Conservation (phyloP, 1,140 invertebrate species). For the Zaprionus nigranus region DNA sequence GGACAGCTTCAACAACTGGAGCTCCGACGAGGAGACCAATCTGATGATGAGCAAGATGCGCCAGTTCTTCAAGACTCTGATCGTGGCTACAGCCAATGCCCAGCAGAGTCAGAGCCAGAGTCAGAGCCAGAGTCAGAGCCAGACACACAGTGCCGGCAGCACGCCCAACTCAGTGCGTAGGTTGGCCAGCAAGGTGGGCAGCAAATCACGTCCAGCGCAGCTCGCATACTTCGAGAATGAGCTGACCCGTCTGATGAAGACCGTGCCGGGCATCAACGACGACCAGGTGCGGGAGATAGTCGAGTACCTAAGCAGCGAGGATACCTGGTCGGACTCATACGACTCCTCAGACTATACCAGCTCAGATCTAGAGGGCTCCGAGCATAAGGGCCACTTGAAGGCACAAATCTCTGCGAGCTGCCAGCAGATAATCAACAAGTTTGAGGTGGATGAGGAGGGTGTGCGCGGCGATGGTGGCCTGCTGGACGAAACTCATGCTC, state of each 20-base stretch:
- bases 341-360: slow-evolving; percentile 96
- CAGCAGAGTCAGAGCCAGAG: slow-evolving; percentile 84
- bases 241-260: slow-evolving; percentile 95
- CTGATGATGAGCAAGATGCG: slow-evolving; percentile 97
- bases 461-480: slow-evolving; percentile 87
- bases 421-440: slow-evolving; percentile 94
- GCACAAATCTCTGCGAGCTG: slow-evolving; percentile 95
- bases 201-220: slow-evolving; percentile 89
- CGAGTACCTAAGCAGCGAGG: slow-evolving; percentile 95
- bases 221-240: slow-evolving; percentile 95
- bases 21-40: slow-evolving; percentile 96
- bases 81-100: slow-evolving; percentile 88
- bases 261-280: slow-evolving; percentile 94
- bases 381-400: slow-evolving; percentile 90
- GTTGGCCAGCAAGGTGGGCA: slow-evolving; percentile 37
- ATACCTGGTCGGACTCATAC: slow-evolving; percentile 96
- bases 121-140: slow-evolving; percentile 84
- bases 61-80: slow-evolving; percentile 95
- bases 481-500: slow-evolving; percentile 86
- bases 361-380: slow-evolving; percentile 91
- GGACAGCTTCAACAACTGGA: slow-evolving; percentile 97
- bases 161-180: slow-evolving; percentile 85
- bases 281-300: slow-evolving; percentile 96
- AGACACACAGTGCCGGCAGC: slow-evolving; percentile 41
- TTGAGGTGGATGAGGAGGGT: slow-evolving; percentile 86